Evolutionary conservation across 2,797 vertebrate genomes (phyloP), one percentile per base, ranked within the genome.

Genomic region (Diglossa cyanea): DNA sequence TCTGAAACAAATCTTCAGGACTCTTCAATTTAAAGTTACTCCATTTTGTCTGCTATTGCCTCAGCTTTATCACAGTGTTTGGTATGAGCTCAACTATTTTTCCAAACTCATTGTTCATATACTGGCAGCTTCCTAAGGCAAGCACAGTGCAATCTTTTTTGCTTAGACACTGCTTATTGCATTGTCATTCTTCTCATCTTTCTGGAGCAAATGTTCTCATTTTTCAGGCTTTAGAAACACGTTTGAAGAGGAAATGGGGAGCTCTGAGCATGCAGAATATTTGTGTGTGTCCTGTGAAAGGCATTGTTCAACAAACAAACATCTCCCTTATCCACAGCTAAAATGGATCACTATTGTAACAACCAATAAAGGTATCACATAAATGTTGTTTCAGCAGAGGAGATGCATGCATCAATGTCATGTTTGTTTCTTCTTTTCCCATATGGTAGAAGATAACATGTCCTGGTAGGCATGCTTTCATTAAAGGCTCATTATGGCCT

Each of bases 381-480:
- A 95, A 94, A 88, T 73, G 39, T 85, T 90, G 72, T 83, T 83
- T 94, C 90, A 93, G 67, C 47, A 88, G 89, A 76, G 54, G 50
- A 74, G 75, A 40, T 58, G 23, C 72, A 96, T 90, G 40, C 26
- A 77, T 97, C 93, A 96, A 40, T 95, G 95, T 96, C 90, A 0
- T 45, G 47, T 53, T 75, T 90, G 30, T 87, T 91, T 97, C 94
- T 98, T 98, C 98, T 98, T 98, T 97, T 95, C 98, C 97, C 51
- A 86, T 78, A 78, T 97, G 93, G 85, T 98, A 98, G 40, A 98
- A 96, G 88, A 98, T 96, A 91, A 97, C 11, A 13, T 33, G 96
- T 92, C 97, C 98, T 93, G 93, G 98, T 89, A 98, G 88, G 77
- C 96, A 97, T 76, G 97, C 94, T 97, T 98, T 98, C 78, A 98